These are phyloP conservation scores for Eilema griseolum DNA, from an alignment of 2,888 invertebrate species.

Conservation along the genomic window DNA sequence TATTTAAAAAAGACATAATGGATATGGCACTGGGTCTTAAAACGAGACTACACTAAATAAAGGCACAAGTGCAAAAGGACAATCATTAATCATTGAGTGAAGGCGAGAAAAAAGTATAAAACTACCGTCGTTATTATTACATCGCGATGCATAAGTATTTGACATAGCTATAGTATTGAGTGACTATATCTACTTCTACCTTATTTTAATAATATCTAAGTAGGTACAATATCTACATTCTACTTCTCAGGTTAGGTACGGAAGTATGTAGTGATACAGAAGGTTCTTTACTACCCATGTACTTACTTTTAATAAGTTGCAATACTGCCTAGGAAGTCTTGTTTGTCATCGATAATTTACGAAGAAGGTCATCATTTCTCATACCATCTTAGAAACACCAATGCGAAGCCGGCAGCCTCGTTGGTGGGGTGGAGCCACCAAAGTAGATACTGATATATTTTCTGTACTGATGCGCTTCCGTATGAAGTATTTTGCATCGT, in stretches of 20 bases:
- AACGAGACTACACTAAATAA: neutral
- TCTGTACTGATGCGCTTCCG: conserved; percentile 60
- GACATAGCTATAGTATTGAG: too few species aligned
- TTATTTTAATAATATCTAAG: too few species aligned
- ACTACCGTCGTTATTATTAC: too few species aligned
- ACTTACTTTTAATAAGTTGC: conserved; percentile 45
- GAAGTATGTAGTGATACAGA: neutral
- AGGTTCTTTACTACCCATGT: conserved; percentile 29
- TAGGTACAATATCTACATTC: too few species aligned
- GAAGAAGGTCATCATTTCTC: conserved; percentile 66
- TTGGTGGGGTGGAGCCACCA: conserved; percentile 74
- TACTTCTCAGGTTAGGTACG: neutral
- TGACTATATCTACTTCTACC: too few species aligned
- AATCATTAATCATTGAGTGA: neutral
- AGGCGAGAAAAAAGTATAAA: neutral
- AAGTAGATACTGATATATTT: conserved; percentile 64
- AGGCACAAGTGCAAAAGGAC: neutral
- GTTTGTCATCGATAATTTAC: conserved; percentile 67
- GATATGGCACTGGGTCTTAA: neutral
- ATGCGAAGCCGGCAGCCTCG: conserved; percentile 65
- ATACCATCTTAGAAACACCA: conserved; percentile 73
- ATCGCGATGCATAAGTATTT: too few species aligned
- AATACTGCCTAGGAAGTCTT: conserved; percentile 52
- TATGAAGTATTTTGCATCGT: conserved; percentile 53
- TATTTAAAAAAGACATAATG: too few species aligned